Evolutionary conservation across 2,888 invertebrate genomes (phyloP), one percentile per base, ranked within the genome.

Genomic region (Euproctis similis): DNA sequence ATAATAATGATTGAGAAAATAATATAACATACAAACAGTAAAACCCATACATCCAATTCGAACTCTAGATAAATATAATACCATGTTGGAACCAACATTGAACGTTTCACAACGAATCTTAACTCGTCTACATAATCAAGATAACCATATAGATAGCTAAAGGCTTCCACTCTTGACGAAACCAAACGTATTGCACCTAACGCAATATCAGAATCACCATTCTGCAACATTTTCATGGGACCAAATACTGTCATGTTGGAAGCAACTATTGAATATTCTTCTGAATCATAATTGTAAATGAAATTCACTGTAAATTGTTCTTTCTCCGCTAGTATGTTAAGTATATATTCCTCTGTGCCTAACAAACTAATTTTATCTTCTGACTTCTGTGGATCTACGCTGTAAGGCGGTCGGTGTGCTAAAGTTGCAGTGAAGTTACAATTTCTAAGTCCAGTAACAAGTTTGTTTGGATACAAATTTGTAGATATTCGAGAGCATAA

Each of bases 381-480:
- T 16, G 8, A 7, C 21, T 11, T 26, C 10, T 21, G 6, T 6
- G 53, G 59, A 19, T 67, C 33, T 2, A 71, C 48, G 1, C 37
- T 23, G 9, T 31, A 40, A 1, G 72, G 73, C 6, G 32, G 3
- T 49, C 40, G 2, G 50, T 46, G 1, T 1, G 65, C 28, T 0
- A 57, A 32, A 1, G 52, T 47, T 1, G 60, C 53, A 11, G 36
- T 54, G 8, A 72, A 38, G 1, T 50, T 57, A 32, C 73, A 74
- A 10, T 60, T 60, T 13, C 32, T 45, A 4, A 74, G 39, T 6
- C 57, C 59, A 2, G 50, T 61, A 2, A 39, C 26, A 1, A 51
- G 24, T 44, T 63, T 67, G 2, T 46, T 10, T 6, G 54, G 53
- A 33, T 51, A 65, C 7, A 65, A 35, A 21, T 49, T 16, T 4